Percentiles rank a stretch among this genome's conserved stretches.
phyloP scores from a whole-genome alignment of 2,797 vertebrate genomes.

The Pteronotus mesoamericanus region DNA sequence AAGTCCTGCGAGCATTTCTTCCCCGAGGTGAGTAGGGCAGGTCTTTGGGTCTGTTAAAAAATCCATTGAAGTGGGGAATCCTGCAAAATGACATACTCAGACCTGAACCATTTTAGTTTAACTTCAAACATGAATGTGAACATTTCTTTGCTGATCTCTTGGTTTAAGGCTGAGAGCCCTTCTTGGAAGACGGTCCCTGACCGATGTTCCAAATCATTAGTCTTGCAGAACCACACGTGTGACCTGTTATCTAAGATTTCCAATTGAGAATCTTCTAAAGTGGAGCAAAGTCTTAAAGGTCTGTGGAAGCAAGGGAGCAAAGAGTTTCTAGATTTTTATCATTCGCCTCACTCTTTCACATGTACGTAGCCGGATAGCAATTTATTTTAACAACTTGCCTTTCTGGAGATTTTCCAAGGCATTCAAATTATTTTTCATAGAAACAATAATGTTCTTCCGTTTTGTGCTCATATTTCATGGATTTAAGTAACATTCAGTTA shows the following conservation, averaged over 20 bases:
- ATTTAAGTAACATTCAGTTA: not conserved
- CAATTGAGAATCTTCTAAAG: not conserved
- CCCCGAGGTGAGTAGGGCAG: not conserved
- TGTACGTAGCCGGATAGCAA: not conserved
- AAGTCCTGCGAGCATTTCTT: not conserved
- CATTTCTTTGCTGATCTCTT: not conserved
- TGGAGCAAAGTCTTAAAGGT: not conserved
- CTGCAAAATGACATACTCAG: not conserved
- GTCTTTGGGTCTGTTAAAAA: not conserved
- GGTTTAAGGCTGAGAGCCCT: not conserved
- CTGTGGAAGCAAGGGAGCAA: accelerated
- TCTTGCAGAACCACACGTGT: not conserved
- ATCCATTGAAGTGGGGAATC: not conserved
- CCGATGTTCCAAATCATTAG: not conserved
- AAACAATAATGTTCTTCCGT: not conserved
- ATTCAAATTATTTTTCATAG: not conserved
- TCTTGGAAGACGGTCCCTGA: not conserved
- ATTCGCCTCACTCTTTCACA: accelerated
- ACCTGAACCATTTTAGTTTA: not conserved
- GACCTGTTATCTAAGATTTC: not conserved
- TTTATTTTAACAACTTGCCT: not conserved
- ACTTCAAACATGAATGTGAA: not conserved
- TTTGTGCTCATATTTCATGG: not conserved
- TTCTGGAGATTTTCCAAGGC: not conserved
- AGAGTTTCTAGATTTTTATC: not conserved